Evolutionary conservation across 2,113 vertebrate genomes (phyloP).

Genomic region (Motacilla tschutschensis): DNA sequence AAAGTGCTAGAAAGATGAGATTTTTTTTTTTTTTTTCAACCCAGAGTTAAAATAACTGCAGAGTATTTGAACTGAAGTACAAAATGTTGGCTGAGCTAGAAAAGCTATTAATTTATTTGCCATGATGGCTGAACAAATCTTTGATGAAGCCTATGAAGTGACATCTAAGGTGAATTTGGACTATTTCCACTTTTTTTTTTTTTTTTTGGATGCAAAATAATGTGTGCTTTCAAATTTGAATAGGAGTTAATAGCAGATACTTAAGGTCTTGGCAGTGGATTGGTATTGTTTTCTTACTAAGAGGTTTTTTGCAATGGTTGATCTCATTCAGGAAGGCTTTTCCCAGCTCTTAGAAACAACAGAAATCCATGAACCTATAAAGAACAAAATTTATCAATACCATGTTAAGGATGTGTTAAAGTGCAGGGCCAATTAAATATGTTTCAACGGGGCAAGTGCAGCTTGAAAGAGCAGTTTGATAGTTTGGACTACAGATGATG

Average conservation of each 20-base stretch:
- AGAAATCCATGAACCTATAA: background rate
- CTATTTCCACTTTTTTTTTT: background rate
- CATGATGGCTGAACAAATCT: background rate
- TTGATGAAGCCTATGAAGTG: background rate
- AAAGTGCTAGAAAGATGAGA: background rate
- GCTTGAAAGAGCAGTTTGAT: background rate
- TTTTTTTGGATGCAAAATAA: background rate
- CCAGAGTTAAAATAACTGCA: background rate
- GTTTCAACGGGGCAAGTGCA: background rate
- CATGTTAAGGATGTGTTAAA: background rate
- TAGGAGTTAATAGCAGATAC: slow-evolving; percentile 29
- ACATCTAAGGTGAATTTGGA: slow-evolving; percentile 26
- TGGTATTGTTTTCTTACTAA: slow-evolving; percentile 14
- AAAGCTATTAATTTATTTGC: slow-evolving; percentile 51
- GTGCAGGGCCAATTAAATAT: background rate
- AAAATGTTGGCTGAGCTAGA: slow-evolving; percentile 17
- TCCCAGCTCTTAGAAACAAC: background rate
- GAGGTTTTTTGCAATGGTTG: slow-evolving; percentile 11
- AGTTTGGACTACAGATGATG: background rate
- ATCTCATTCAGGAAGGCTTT: background rate
- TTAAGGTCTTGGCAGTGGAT: slow-evolving; percentile 27
- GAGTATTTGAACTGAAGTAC: background rate
- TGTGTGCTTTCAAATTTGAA: background rate
- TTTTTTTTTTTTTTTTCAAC: background rate
- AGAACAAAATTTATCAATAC: background rate